Percentiles rank a stretch among this genome's conserved stretches.
These are phyloP conservation scores for Tapirus indicus DNA, from an alignment of 2,797 vertebrate species.

Conservation along the genomic window DNA sequence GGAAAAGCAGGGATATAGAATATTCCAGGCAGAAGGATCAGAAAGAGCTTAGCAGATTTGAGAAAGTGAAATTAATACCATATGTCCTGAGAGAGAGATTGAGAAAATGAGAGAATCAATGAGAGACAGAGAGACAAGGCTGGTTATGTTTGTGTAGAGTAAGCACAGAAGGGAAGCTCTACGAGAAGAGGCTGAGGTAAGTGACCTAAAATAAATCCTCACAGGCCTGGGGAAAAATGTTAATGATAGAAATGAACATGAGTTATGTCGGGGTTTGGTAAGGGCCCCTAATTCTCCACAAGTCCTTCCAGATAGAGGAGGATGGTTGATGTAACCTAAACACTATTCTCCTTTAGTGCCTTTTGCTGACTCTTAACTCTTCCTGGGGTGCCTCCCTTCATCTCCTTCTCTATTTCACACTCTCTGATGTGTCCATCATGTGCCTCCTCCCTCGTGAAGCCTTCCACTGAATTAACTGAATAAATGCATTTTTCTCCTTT, in stretches of 20 bases:
- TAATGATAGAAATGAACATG: rapidly evolving
- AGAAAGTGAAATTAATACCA: not conserved
- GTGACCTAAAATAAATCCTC: not conserved
- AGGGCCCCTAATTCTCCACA: not conserved
- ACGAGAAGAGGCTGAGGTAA: not conserved
- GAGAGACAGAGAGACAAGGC: too few relatives aligned
- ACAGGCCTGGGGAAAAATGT: not conserved
- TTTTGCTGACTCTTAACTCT: not conserved
- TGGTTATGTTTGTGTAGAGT: not conserved
- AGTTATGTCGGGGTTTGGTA: not conserved
- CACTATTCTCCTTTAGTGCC: too few relatives aligned
- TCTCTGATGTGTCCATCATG: not conserved
- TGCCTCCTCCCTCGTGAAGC: not conserved
- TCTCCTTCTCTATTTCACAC: not conserved
- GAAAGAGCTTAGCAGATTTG: not conserved
- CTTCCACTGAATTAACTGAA: not conserved
- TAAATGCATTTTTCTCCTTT: not conserved
- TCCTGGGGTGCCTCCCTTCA: not conserved
- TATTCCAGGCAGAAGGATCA: not conserved
- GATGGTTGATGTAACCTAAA: not conserved
- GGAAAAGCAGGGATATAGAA: not conserved
- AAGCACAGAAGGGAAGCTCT: not conserved
- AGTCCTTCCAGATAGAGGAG: not conserved
- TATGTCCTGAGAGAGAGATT: not conserved
- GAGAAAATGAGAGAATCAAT: not conserved